Evolutionary conservation across 2,113 vertebrate genomes (phyloP).

Genomic region (Corvus moneduloides): DNA sequence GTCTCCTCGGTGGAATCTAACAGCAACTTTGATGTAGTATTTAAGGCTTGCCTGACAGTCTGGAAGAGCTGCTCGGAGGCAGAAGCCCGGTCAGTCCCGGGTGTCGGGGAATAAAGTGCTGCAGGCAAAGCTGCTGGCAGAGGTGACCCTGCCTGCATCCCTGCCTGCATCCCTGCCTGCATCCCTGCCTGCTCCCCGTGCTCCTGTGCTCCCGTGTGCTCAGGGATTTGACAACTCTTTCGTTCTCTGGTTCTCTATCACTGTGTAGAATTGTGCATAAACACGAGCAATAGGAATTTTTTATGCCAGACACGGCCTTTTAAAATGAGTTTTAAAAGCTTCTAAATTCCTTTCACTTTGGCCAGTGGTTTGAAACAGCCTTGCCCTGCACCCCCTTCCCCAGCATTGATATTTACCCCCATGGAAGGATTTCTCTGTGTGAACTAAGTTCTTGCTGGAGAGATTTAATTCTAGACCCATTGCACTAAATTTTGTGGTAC

Average conservation of each 20-base stretch:
- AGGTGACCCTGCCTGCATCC: neutral
- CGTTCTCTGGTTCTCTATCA: fast-evolving
- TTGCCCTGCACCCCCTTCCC: neutral
- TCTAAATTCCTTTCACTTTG: neutral
- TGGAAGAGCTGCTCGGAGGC: neutral
- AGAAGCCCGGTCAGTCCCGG: neutral
- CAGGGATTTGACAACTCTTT: too few relatives aligned
- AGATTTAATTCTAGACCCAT: neutral
- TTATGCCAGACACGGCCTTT: fast-evolving
- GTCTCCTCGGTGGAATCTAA: neutral
- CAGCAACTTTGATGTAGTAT: neutral
- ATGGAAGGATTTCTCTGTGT: neutral
- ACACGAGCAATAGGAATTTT: neutral
- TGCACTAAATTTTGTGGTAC: neutral
- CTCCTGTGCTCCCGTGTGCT: neutral
- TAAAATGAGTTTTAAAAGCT: neutral
- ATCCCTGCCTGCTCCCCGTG: neutral
- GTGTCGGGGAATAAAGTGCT: neutral
- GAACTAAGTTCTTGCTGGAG: neutral
- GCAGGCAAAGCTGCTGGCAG: neutral
- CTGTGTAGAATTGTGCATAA: fast-evolving
- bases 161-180: neutral
- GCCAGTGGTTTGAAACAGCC: neutral
- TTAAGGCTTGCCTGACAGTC: neutral
- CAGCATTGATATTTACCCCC: neutral